Base-by-base conservation (phyloP, 1,140 invertebrate genomes). In the Trichonephila inaurata region DNA sequence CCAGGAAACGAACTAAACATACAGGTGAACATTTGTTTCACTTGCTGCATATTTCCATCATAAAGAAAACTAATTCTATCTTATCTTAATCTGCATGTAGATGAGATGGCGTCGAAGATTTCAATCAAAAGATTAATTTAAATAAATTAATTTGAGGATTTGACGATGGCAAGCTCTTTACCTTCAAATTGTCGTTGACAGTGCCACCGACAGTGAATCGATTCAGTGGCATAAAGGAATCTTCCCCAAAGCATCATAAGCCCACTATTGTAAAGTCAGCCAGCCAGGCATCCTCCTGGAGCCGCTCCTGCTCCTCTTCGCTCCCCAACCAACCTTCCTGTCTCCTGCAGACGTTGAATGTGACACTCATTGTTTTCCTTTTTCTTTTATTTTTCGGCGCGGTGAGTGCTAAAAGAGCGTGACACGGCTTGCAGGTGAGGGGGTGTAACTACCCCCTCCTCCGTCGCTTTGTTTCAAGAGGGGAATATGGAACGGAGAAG, bases 311-410 rank as follows among this genome's bases (percentile, higher is more conserved):
- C 66, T 72, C 66, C 14, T 72, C 69, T 72, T 33, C 69, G n/a
- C 66, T 16, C 66, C 66, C 8, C 69, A 6, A n/a, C 69, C 69
- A n/a, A 14, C 69, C 69, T 24, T 28, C 69, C 69, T 72, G 69
- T 72, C 69, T 33, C 24, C 69, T 16, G 69, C 69, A 72, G 69
- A 72, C 69, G 64, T 66, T n/a, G 64, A 66, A 66, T 66, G n/a
- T 66, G 69, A 72, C 69, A 72, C 14, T 72, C 28, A 72, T 72
- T 72, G 69, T 72, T 72, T 72, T 72, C 69, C 62, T n/a, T 72
- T 72, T 72, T 24, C 62, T n/a, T 72, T 72, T 72, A 72, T 72
- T 72, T 72, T 72, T 72, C 69, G 69, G 69, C 69, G 69, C 69
- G 28, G 69, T 72, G 69, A 33, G 69, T 33, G 69, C 69, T 28